Conservation (phyloP, 2,113 vertebrate species). For the Apeltes quadracus region DNA sequence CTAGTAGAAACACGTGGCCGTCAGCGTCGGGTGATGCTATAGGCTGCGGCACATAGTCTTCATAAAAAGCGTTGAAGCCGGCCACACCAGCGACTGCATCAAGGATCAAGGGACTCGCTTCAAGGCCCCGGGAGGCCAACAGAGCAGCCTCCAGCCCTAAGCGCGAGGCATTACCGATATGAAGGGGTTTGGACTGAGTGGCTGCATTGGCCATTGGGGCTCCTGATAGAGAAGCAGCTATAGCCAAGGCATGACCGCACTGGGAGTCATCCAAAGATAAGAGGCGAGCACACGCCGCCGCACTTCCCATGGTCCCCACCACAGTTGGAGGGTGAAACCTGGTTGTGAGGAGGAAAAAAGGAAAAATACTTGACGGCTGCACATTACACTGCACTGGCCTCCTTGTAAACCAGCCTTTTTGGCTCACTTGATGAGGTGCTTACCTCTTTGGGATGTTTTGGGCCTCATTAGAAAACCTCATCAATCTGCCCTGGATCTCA, state of each 20-base stretch:
- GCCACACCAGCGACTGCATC: conserved; percentile 84
- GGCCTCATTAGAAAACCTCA: conserved; percentile 89
- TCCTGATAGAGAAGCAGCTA: conserved; percentile 86
- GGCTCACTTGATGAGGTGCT: conserved; percentile 14
- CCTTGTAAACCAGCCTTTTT: conserved; percentile 16
- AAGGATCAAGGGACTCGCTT: conserved; percentile 83
- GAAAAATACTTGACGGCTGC: conserved; percentile 12
- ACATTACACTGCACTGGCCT: conserved; percentile 2
- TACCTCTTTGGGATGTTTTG: conserved; percentile 88
- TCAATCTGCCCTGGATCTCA: conserved; percentile 88
- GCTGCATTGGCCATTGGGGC: conserved; percentile 92
- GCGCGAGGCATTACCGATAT: conserved; percentile 86
- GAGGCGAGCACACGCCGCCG: conserved; percentile 84
- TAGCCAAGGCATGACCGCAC: conserved; percentile 85
- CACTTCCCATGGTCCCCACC: conserved; percentile 89
- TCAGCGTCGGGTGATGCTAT: conserved; percentile 60
- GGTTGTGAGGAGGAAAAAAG: conserved; percentile 7
- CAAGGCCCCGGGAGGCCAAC: conserved; percentile 85
- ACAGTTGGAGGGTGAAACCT: conserved; percentile 92
- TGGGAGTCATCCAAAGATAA: conserved; percentile 78
- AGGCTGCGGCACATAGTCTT: conserved; percentile 81
- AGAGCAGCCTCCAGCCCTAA: conserved; percentile 88
- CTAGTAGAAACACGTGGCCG: conserved; percentile 82
- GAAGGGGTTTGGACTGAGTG: conserved; percentile 88
- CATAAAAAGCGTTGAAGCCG: conserved; percentile 87